phyloP scores from a whole-genome alignment of 2,113 vertebrate species.

The Malurus melanocephalus region DNA sequence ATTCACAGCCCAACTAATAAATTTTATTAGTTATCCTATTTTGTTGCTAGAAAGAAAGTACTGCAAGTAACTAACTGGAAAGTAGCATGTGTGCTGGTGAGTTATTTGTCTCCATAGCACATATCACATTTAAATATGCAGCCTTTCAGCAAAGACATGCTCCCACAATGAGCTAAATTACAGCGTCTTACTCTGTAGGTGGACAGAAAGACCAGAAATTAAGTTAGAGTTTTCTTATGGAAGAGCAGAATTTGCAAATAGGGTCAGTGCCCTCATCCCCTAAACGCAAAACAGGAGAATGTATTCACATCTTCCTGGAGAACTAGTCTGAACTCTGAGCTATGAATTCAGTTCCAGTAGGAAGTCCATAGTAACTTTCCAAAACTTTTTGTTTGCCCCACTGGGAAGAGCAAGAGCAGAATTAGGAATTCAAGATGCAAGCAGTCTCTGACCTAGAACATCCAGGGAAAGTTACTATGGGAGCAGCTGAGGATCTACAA shows the following conservation, averaged over 20 bases:
- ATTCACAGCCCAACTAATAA: not conserved
- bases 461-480: not conserved
- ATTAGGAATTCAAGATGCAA: not conserved
- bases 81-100: not conserved
- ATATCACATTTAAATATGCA: not conserved
- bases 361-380: not conserved
- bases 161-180: not conserved
- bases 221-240: not conserved
- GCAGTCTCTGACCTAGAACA: not conserved
- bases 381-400: not conserved
- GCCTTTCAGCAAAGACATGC: not conserved
- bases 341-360: not conserved
- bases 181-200: rapidly evolving
- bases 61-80: not conserved
- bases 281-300: not conserved
- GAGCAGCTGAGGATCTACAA: not conserved
- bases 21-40: not conserved
- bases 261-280: not conserved
- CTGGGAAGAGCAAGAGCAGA: not conserved
- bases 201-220: not conserved
- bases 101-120: not conserved
- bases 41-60: not conserved
- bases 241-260: not conserved
- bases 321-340: not conserved
- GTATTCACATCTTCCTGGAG: not conserved